Evolutionary conservation across 2,113 vertebrate species (phyloP).

Genomic region (Aegithalos caudatus): DNA sequence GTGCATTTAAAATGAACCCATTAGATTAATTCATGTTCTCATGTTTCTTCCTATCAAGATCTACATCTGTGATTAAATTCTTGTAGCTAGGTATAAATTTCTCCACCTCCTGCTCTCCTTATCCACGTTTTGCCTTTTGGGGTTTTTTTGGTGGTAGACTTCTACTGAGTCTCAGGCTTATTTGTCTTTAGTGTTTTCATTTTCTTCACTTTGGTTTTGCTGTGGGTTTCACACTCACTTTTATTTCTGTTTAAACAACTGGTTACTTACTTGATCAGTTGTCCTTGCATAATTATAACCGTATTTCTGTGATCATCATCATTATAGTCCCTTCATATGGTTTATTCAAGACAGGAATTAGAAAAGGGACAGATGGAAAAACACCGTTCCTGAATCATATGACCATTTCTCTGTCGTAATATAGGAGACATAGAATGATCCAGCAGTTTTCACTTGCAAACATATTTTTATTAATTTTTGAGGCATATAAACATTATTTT

Average conservation of each 20-base stretch:
- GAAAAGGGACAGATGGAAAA: not conserved
- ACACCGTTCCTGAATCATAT: not conserved
- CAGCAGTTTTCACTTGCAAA: not conserved
- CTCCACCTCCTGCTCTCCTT: not conserved
- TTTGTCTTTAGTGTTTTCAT: not conserved
- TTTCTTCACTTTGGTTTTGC: not conserved
- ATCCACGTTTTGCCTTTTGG: not conserved
- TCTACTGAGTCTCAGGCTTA: not conserved
- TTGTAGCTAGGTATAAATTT: not conserved
- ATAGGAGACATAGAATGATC: not conserved
- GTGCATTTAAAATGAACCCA: not conserved
- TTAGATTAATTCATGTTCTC: not conserved
- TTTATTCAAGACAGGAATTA: not conserved
- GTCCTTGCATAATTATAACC: not conserved
- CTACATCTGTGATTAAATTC: not conserved
- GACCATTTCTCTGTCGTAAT: not conserved
- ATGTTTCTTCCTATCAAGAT: not conserved
- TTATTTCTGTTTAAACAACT: not conserved
- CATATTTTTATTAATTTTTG: not conserved
- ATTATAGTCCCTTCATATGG: not conserved
- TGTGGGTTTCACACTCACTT: not conserved
- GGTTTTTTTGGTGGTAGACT: not conserved
- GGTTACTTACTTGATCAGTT: not conserved
- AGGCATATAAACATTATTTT: not conserved
- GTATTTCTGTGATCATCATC: not conserved